A percentile compares a stretch with the other conserved stretches of the same genome.
These are phyloP conservation scores for Ciconia stormi DNA, from an alignment of 2,113 vertebrate species.

Conservation along the genomic window DNA sequence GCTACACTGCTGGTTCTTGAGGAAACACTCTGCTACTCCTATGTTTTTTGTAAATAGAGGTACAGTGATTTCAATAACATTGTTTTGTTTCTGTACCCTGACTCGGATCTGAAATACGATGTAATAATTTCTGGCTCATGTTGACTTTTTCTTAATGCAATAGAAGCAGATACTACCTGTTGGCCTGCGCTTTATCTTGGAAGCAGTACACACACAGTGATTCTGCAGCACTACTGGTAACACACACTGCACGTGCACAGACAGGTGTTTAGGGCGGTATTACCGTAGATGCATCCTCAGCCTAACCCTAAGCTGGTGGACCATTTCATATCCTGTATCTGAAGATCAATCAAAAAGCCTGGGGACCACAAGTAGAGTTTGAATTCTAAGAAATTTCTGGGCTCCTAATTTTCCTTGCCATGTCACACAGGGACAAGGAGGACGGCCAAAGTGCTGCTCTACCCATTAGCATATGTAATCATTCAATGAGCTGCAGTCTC, in stretches of 20 bases:
- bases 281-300: neutral
- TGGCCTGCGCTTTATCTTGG: neutral
- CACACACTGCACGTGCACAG: neutral
- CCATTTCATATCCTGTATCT: neutral
- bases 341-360: neutral
- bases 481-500: neutral
- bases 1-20: neutral
- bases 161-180: neutral
- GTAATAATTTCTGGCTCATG: neutral
- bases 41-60: neutral
- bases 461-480: neutral
- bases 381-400: neutral
- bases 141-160: neutral
- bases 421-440: neutral
- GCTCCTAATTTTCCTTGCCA: neutral
- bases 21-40: neutral
- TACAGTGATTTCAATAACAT: neutral
- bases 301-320: neutral
- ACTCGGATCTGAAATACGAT: neutral
- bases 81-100: neutral
- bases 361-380: neutral
- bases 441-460: neutral
- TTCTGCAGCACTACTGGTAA: neutral
- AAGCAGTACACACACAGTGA: neutral
- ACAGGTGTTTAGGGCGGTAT: neutral